These are phyloP conservation scores for Cirrhinus molitorella DNA, from an alignment of 2,797 vertebrate species.

Conservation along the genomic window DNA sequence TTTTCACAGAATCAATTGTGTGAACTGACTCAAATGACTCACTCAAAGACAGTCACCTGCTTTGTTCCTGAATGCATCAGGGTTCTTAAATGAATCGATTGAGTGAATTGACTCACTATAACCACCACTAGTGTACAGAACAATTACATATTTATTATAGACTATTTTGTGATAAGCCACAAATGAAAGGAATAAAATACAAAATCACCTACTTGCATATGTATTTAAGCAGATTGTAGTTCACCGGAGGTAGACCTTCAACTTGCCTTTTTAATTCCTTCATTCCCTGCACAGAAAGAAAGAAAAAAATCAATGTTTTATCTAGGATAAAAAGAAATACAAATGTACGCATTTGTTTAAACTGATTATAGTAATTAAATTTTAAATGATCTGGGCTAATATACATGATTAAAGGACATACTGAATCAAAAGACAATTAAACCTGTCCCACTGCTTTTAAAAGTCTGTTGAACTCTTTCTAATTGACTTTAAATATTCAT, in stretches of 20 bases:
- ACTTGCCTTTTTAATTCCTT: constrained; percentile 91
- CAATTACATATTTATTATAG: not conserved
- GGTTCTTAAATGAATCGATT: not conserved
- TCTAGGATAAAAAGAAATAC: not conserved
- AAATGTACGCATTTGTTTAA: constrained; percentile 13
- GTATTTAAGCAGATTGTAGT: constrained; percentile 96
- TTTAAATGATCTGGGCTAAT: constrained; percentile 8
- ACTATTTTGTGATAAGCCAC: not conserved
- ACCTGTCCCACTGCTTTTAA: constrained; percentile 1
- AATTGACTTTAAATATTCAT: constrained; percentile 47
- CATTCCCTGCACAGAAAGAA: constrained; percentile 81
- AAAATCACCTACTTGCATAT: constrained; percentile 90
- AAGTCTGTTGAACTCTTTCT: constrained; percentile 13
- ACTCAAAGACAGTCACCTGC: not conserved
- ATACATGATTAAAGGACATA: not conserved
- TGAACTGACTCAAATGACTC: not conserved
- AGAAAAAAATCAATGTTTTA: not conserved
- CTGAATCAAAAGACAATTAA: constrained; percentile 24
- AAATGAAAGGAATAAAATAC: not conserved
- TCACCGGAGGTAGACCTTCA: constrained; percentile 90
- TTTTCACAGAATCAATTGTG: not conserved
- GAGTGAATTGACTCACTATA: not conserved
- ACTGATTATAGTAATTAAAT: not conserved
- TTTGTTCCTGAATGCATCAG: not conserved
- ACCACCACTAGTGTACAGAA: not conserved